Evolutionary conservation across 2,888 invertebrate genomes (phyloP).

Genomic region (Epinotia nisella): DNA sequence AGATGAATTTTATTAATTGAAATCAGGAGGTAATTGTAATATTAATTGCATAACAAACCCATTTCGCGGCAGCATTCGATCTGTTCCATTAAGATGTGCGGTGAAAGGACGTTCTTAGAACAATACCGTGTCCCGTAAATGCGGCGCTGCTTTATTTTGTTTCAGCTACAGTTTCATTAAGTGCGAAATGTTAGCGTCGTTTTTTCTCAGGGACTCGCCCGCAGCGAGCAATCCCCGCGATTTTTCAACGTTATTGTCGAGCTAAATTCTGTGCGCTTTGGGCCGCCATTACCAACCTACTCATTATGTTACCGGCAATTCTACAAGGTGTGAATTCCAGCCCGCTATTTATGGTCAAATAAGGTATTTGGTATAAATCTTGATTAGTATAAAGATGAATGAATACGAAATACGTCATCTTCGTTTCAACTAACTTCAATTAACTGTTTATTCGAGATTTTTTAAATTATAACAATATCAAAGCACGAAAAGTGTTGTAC

Average conservation of each 20-base stretch:
- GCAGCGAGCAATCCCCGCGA: conserved; percentile 74
- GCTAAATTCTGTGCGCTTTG: conserved; percentile 68
- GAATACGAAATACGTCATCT: background rate
- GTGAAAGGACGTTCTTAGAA: conserved; percentile 68
- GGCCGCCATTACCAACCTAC: conserved; percentile 55
- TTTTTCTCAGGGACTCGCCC: conserved; percentile 70
- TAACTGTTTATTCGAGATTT: background rate
- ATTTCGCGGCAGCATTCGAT: conserved; percentile 62
- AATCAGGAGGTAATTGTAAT: conserved; percentile 17
- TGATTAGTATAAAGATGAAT: background rate
- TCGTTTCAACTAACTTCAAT: background rate
- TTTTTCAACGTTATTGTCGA: conserved; percentile 81
- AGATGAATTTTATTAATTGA: background rate
- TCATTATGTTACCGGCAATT: conserved; percentile 66
- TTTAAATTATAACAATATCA: background rate
- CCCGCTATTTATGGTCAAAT: background rate
- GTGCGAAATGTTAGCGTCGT: conserved; percentile 80
- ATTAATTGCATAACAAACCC: conserved; percentile 2
- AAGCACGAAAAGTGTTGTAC: conserved; percentile 17
- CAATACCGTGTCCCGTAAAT: conserved; percentile 75
- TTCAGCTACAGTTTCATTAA: conserved; percentile 82
- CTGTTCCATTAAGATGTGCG: conserved; percentile 64
- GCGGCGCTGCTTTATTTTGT: conserved; percentile 77
- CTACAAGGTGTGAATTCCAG: conserved; percentile 48
- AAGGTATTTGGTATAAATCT: background rate